Evolutionary conservation across 2,888 invertebrate genomes (phyloP).

Genomic region (Muscina levida): DNA sequence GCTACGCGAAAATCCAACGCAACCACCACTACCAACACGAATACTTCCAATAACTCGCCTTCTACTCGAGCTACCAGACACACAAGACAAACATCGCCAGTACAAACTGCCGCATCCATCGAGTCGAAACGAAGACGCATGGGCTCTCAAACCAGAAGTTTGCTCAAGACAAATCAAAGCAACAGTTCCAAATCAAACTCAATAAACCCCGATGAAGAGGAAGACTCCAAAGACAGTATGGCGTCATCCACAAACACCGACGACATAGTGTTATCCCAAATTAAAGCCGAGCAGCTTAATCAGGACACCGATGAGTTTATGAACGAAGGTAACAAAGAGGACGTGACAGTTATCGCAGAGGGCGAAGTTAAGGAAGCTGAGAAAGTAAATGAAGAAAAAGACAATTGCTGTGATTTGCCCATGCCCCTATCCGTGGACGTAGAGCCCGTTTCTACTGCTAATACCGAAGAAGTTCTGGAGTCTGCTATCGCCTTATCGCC

Average conservation of each 20-base stretch:
- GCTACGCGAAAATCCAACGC: slow-evolving; percentile 65
- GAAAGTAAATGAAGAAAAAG: background rate
- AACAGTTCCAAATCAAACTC: slow-evolving; percentile 37
- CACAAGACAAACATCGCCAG: slow-evolving; percentile 71
- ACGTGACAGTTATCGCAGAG: background rate
- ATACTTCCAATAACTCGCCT: slow-evolving; percentile 64
- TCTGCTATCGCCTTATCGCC: slow-evolving; percentile 45
- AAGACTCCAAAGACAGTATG: slow-evolving; percentile 77
- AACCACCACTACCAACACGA: slow-evolving; percentile 61
- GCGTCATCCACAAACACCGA: slow-evolving; percentile 74
- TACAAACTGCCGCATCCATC: slow-evolving; percentile 57
- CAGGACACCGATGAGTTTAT: slow-evolving; percentile 64
- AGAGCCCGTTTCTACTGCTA: slow-evolving; percentile 25
- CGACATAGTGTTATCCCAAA: slow-evolving; percentile 72
- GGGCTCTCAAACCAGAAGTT: slow-evolving; percentile 63
- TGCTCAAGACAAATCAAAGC: slow-evolving; percentile 47
- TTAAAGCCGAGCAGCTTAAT: slow-evolving; percentile 73
- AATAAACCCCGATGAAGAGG: slow-evolving; percentile 68
- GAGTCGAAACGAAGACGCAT: slow-evolving; percentile 67
- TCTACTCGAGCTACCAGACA: slow-evolving; percentile 73
- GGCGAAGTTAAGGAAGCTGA: slow-evolving; percentile 12
- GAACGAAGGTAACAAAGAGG: slow-evolving; percentile 60
- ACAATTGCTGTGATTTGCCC: slow-evolving; percentile 50
- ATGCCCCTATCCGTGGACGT: slow-evolving; percentile 72
- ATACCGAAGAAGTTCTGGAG: slow-evolving; percentile 24